These are phyloP conservation scores for Alosa sapidissima DNA, from an alignment of 2,797 vertebrate species.

Conservation along the genomic window DNA sequence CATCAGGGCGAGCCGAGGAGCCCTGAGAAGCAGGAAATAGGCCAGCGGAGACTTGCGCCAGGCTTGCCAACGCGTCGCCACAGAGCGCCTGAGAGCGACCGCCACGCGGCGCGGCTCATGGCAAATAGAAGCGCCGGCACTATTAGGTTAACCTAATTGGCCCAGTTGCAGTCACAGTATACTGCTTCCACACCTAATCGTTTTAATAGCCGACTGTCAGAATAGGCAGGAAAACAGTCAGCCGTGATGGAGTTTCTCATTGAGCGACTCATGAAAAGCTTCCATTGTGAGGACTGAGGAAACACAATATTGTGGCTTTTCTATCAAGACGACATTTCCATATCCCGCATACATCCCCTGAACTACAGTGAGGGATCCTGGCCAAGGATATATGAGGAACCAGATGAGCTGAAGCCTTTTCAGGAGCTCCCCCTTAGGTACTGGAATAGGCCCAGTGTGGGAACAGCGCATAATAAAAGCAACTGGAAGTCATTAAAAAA, in stretches of 20 bases:
- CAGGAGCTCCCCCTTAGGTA: neutral
- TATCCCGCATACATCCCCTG: neutral
- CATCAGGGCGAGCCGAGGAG: conserved; percentile 18
- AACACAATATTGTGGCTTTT: neutral
- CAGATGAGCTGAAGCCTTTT: neutral
- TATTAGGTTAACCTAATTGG: conserved; percentile 62
- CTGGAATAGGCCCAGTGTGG: neutral
- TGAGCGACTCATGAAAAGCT: conserved; percentile 3
- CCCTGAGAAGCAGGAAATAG: neutral
- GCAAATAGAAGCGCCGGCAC: conserved; percentile 21
- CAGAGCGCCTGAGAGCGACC: neutral
- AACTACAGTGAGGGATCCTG: neutral
- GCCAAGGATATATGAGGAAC: neutral
- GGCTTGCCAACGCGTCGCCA: neutral
- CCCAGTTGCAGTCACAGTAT: conserved; percentile 44
- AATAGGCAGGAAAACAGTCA: neutral
- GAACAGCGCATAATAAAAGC: neutral
- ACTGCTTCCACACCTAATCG: neutral
- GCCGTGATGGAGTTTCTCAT: neutral
- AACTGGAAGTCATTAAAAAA: neutral
- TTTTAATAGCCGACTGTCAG: neutral
- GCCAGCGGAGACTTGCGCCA: neutral
- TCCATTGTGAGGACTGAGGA: neutral
- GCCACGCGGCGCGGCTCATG: neutral
- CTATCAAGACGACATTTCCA: neutral